A percentile compares a stretch with the other conserved stretches of the same genome.
Evolutionary conservation across 1,140 invertebrate species (phyloP).

Genomic region (Cyclargus thomasi): DNA sequence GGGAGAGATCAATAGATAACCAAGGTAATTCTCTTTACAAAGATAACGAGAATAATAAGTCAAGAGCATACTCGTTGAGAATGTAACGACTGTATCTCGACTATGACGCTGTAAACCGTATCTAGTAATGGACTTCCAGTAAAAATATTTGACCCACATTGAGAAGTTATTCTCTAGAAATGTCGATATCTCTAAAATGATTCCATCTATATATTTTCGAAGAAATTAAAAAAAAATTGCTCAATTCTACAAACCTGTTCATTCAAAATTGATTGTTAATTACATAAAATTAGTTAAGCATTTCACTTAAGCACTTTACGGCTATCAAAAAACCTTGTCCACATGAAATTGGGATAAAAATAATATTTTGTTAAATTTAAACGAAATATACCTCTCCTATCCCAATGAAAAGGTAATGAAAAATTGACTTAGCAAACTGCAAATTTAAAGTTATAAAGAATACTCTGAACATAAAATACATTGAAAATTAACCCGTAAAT

Average conservation of each 20-base stretch:
- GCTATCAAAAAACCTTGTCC: too few relatives aligned
- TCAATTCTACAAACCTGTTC: too few relatives aligned
- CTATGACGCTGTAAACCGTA: not conserved
- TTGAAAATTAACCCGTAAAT: conserved; percentile 73
- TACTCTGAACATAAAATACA: conserved; percentile 53
- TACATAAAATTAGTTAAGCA: too few relatives aligned
- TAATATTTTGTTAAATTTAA: too few relatives aligned
- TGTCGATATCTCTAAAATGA: not conserved
- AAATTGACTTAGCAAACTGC: conserved; percentile 4
- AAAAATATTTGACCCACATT: conserved; percentile 11
- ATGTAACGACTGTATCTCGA: not conserved
- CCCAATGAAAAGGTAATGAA: not conserved
- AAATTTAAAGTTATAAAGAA: not conserved
- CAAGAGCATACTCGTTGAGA: conserved; percentile 3
- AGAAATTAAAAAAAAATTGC: too few relatives aligned
- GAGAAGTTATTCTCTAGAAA: not conserved
- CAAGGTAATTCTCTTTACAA: too few relatives aligned
- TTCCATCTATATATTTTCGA: too few relatives aligned
- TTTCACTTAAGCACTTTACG: too few relatives aligned
- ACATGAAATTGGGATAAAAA: too few relatives aligned
- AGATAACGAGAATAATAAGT: not conserved
- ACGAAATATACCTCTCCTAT: too few relatives aligned
- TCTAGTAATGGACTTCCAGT: conserved; percentile 7
- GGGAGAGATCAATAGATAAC: too few relatives aligned
- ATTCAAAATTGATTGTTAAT: too few relatives aligned